A percentile compares a stretch with the other conserved stretches of the same genome.
These are phyloP conservation scores for Teleopsis dalmanni DNA, from an alignment of 1,140 invertebrate species.

Conservation along the genomic window DNA sequence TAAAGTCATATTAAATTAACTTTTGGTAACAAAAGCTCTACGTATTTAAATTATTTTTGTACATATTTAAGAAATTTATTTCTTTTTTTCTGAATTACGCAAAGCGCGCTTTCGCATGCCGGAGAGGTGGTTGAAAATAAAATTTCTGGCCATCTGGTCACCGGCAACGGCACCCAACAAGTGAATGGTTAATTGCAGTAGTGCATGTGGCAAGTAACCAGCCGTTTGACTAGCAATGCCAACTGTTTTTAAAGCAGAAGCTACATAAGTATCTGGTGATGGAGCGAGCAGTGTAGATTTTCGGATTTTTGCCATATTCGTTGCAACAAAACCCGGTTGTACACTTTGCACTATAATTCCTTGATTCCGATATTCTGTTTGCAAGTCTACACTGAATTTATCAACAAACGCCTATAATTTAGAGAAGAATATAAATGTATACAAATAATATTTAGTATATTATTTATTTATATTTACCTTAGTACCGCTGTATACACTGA, in stretches of 20 bases:
- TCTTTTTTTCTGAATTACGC: constrained; percentile 27
- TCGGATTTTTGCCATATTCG: constrained; percentile 85
- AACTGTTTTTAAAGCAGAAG: constrained; percentile 66
- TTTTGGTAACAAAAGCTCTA: too few relatives aligned
- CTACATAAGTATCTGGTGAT: constrained; percentile 67
- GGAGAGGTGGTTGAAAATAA: constrained; percentile 32
- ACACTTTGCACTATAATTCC: constrained; percentile 81
- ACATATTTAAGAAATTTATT: too few relatives aligned
- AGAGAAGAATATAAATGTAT: not conserved
- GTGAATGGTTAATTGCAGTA: constrained; percentile 51
- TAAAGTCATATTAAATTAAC: too few relatives aligned
- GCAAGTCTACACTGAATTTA: constrained; percentile 73
- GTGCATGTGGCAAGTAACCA: constrained; percentile 68
- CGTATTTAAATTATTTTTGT: too few relatives aligned
- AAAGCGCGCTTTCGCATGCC: constrained; percentile 31
- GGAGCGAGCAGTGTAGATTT: constrained; percentile 72
- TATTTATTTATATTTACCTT: constrained; percentile 57
- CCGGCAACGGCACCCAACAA: constrained; percentile 26
- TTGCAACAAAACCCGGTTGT: constrained; percentile 81
- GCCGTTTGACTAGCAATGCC: constrained; percentile 67
- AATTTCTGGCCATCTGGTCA: constrained; percentile 27
- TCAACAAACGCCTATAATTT: constrained; percentile 68
- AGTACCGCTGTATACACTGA: constrained; percentile 80
- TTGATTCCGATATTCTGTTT: constrained; percentile 65
- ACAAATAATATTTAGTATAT: not conserved